phyloP scores from a whole-genome alignment of 2,113 vertebrate species.

The Python bivittatus region DNA sequence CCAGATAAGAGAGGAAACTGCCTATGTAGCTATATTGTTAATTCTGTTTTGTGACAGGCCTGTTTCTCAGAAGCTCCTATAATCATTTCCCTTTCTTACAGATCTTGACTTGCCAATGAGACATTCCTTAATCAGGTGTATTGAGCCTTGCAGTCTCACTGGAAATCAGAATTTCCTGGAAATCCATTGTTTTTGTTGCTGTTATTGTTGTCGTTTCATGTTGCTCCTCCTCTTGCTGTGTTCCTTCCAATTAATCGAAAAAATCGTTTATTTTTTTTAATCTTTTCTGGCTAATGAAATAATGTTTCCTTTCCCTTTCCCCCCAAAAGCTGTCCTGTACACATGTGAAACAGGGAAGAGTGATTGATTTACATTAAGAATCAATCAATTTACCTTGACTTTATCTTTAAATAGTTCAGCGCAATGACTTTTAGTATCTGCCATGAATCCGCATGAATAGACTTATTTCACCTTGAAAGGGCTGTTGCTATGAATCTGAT shows the following conservation, averaged over 20 bases:
- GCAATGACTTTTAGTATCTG: not conserved
- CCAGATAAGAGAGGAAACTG: not conserved
- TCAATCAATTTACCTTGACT: slow-evolving; percentile 1
- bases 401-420: slow-evolving; percentile 33
- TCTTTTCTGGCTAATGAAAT: slow-evolving; percentile 33
- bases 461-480: slow-evolving; percentile 47
- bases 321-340: not conserved
- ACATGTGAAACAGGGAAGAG: slow-evolving; percentile 24
- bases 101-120: rapidly evolving
- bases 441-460: slow-evolving; percentile 27
- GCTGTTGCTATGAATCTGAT: not conserved
- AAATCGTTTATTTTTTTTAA: not conserved
- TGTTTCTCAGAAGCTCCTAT: not conserved
- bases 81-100: not conserved
- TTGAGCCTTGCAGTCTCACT: not conserved
- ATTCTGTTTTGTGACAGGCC: not conserved
- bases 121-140: rapidly evolving
- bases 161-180: not conserved
- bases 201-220: rapidly evolving
- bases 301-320: not conserved
- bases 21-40: not conserved
- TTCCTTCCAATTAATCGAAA: not conserved
- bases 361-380: slow-evolving; percentile 30
- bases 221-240: not conserved
- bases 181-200: too few species aligned